These are phyloP conservation scores for Pampus argenteus DNA, from an alignment of 2,797 vertebrate species.

Conservation along the genomic window DNA sequence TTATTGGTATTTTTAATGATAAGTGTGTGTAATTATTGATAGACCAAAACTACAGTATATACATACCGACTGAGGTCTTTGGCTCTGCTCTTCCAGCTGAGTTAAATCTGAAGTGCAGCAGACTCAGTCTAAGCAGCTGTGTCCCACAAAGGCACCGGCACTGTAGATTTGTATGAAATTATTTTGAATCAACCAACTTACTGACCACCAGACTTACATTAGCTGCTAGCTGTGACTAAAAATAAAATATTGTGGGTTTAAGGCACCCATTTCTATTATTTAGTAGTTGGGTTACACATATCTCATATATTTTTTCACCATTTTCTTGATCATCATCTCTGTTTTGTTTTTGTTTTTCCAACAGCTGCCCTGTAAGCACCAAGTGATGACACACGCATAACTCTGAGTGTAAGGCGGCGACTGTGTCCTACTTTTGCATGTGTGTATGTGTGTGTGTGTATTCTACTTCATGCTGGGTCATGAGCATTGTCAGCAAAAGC, in stretches of 20 bases:
- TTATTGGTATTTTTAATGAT: constrained; percentile 9
- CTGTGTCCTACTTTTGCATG: constrained; percentile 71
- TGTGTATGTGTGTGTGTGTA: constrained; percentile 30
- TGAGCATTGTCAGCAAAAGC: constrained; percentile 65
- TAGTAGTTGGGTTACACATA: constrained; percentile 22
- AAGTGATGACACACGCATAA: constrained; percentile 57
- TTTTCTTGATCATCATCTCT: constrained; percentile 22
- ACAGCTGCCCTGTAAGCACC: constrained; percentile 50
- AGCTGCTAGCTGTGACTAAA: constrained; percentile 9
- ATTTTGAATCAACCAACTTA: not conserved
- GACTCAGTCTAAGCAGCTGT: constrained; percentile 25
- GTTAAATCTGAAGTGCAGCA: constrained; percentile 32
- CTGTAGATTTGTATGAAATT: constrained; percentile 5
- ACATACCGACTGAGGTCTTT: not conserved
- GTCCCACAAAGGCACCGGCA: not conserved
- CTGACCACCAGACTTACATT: constrained; percentile 12
- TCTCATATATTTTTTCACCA: constrained; percentile 6
- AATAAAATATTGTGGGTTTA: not conserved
- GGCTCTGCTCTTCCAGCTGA: constrained; percentile 10
- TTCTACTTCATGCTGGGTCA: constrained; percentile 28
- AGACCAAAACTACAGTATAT: not conserved
- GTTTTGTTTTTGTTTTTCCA: constrained; percentile 56
- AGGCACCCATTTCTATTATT: constrained; percentile 16
- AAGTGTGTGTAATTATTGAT: not conserved
- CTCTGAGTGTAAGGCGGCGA: constrained; percentile 33